phyloP scores from a whole-genome alignment of 2,797 vertebrate genomes.

The Tauraco hartlaubi region DNA sequence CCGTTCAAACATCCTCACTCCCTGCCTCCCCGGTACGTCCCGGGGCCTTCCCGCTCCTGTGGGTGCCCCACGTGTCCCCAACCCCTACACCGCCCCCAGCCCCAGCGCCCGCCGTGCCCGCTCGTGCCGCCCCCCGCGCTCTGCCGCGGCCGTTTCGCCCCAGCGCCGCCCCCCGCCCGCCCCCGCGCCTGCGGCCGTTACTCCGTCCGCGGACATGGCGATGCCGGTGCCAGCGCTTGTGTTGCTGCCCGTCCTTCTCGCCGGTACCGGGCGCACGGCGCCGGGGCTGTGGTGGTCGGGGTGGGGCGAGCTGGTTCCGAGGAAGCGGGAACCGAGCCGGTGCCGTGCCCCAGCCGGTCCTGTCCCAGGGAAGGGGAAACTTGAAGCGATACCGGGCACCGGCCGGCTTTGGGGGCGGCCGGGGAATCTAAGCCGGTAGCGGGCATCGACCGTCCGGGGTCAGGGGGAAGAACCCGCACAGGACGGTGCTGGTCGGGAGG shows the following conservation, averaged over 20 bases:
- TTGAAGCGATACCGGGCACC: background rate
- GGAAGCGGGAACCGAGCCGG: background rate
- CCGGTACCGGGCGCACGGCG: background rate
- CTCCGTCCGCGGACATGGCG: background rate
- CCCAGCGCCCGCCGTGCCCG: background rate
- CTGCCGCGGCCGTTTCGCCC: background rate
- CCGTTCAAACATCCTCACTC: too few relatives aligned
- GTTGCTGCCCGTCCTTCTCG: background rate
- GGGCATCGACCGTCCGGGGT: background rate
- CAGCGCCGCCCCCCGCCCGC: too few relatives aligned
- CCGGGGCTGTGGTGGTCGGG: background rate
- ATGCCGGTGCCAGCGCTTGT: background rate
- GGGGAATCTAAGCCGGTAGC: background rate
- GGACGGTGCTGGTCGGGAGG: background rate
- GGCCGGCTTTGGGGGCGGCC: background rate
- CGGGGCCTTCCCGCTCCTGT: background rate
- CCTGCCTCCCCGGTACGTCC: background rate
- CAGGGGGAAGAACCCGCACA: background rate
- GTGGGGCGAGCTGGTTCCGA: background rate
- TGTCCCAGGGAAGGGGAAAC: background rate
- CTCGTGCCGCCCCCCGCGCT: background rate
- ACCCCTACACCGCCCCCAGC: background rate
- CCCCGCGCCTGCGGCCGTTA: background rate
- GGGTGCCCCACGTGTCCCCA: background rate
- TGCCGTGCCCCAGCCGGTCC: background rate